phyloP scores from a whole-genome alignment of 1,140 invertebrate species.

The Pentalonia nigronervosa region DNA sequence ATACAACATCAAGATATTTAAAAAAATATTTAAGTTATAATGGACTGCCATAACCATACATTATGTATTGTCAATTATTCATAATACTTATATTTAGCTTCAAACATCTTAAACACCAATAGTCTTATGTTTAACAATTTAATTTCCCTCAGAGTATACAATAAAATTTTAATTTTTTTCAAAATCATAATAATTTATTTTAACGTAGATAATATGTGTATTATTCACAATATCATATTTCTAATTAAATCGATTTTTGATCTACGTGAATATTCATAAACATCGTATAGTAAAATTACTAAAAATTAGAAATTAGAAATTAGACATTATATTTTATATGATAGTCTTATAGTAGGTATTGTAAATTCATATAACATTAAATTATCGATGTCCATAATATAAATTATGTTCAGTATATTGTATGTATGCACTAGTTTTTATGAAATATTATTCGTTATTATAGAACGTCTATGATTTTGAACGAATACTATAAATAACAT shows the following conservation, averaged over 20 bases:
- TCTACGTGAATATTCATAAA: neutral
- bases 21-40: no score
- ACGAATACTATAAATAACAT: slow-evolving; percentile 21
- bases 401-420: neutral
- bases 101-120: neutral
- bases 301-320: neutral
- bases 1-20: no score
- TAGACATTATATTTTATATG: neutral
- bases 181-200: neutral
- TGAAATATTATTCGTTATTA: neutral
- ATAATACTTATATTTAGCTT: neutral
- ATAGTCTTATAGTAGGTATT: neutral
- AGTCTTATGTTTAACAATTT: neutral
- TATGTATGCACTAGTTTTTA: neutral
- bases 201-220: neutral
- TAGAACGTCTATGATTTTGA: neutral
- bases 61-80: neutral
- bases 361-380: neutral
- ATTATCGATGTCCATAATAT: neutral
- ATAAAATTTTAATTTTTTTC: neutral
- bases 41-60: no score
- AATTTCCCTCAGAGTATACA: neutral
- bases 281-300: neutral
- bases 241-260: neutral
- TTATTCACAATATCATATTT: neutral